Percentiles rank a stretch among this genome's conserved stretches.
These are phyloP conservation scores for Cyprinodon variegatus DNA, from an alignment of 2,113 vertebrate genomes.

Conservation along the genomic window DNA sequence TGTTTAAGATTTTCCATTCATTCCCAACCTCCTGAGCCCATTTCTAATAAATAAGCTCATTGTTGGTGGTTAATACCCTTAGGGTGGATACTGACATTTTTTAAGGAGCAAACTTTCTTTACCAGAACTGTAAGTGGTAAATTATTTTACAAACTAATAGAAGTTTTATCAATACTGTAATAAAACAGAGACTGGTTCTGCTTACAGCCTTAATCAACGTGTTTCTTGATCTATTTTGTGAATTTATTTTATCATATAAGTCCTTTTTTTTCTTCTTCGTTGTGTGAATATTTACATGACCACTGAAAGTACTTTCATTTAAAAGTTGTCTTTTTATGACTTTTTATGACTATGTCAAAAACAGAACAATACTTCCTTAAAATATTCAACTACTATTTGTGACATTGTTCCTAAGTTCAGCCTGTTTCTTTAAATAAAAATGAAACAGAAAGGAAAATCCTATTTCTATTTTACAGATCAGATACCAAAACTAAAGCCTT, in stretches of 20 bases:
- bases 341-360: no score
- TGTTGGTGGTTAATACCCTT: no score
- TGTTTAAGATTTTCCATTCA: no score
- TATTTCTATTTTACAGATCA: neutral
- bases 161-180: no score
- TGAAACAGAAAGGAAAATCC: neutral
- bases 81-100: no score
- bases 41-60: no score
- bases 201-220: neutral
- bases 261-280: neutral
- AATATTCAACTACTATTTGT: no score
- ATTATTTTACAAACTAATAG: no score
- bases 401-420: neutral
- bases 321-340: neutral
- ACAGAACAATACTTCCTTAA: no score
- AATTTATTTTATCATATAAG: neutral
- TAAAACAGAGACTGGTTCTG: neutral
- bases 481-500: neutral
- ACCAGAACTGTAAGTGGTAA: no score
- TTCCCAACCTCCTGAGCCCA: no score
- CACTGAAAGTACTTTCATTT: neutral
- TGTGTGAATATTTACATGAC: neutral
- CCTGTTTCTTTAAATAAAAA: neutral
- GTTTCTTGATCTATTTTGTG: neutral
- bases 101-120: no score